Evolutionary conservation across 2,888 invertebrate species (phyloP), one percentile per base, ranked within the genome.

Genomic region (Melieria crassipennis): DNA sequence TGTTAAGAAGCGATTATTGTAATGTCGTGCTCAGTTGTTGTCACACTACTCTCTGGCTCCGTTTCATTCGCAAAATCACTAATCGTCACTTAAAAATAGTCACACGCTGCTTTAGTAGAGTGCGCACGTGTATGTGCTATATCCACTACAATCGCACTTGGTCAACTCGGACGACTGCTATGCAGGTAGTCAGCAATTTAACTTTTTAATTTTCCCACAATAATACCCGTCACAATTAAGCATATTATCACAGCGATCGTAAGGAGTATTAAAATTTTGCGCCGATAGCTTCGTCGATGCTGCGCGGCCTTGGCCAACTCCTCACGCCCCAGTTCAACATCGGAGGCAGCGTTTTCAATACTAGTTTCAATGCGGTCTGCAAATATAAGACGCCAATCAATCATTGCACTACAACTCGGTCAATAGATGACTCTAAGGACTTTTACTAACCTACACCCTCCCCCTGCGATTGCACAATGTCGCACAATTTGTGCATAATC

Each of bases 301-400:
- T 91, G 89, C 48, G 92, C 91, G 16, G 96, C 96, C 85, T 95
- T 95, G n/a, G 91, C 88, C 57, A 97, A 86, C 80, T 96, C 92
- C 75, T 91, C 91, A 6, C 90, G 89, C 0, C 94, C 97, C n/a
- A 91, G 87, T 83, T 95, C 95, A 5, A 96, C 94, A 79, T 93
- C 90, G 4, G 90, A 90, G 66, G 91, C 90, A 1, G 93, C 91
- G 72, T 90, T 89, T 81, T 95, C 94, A 80, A 96, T 92, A 87
- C 92, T 92, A 79, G 90, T 92, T 85, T 95, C 95, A 78, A 96
- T 94, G 6, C 92, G 91, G 85, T 94, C 96, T 96, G 87, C 42
- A 76, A 75, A 45, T 42, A 47, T 45, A 46, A 42, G n/a, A 65
- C 57, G n/a, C 4, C 6, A 45, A 30, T 30, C 30, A 30, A 30